A percentile compares a stretch with the other conserved stretches of the same genome.
phyloP scores from a whole-genome alignment of 2,113 vertebrate species.

The Oenanthe melanoleuca region DNA sequence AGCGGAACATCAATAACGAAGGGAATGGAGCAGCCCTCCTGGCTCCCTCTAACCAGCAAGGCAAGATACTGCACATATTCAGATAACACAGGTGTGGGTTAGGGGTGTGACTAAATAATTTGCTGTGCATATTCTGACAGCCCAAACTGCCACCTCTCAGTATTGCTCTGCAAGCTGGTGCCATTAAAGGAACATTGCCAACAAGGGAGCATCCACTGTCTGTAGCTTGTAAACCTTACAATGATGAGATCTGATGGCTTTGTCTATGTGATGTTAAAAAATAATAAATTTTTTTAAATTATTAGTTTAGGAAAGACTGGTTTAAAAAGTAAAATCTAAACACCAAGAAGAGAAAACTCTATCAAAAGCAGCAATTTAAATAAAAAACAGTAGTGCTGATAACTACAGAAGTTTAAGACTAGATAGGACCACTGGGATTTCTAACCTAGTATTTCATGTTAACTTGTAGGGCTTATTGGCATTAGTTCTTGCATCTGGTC shows the following conservation, averaged over 20 bases:
- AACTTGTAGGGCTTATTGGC: not conserved
- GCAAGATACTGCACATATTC: not conserved
- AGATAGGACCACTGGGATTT: not conserved
- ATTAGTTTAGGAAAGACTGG: not conserved
- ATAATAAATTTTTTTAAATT: rapidly evolving
- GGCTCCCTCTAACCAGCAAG: not conserved
- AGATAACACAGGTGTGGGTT: not conserved
- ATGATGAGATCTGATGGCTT: not conserved
- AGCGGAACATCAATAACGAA: not conserved
- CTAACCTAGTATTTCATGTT: not conserved
- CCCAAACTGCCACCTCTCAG: rapidly evolving
- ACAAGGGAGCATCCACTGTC: not conserved
- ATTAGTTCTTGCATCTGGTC: not conserved
- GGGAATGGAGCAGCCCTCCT: not conserved
- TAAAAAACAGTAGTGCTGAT: not conserved
- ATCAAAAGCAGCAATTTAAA: not conserved
- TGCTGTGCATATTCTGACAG: not conserved
- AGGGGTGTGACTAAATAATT: not conserved
- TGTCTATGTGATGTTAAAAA: not conserved
- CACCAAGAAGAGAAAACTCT: not conserved
- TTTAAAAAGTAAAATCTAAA: not conserved
- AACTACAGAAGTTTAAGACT: not conserved
- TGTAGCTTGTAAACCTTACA: not conserved
- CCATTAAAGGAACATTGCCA: not conserved
- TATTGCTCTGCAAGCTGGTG: not conserved